These are phyloP conservation scores for Phalacrocorax pelagicus DNA, from an alignment of 2,113 vertebrate genomes.

Conservation along the genomic window DNA sequence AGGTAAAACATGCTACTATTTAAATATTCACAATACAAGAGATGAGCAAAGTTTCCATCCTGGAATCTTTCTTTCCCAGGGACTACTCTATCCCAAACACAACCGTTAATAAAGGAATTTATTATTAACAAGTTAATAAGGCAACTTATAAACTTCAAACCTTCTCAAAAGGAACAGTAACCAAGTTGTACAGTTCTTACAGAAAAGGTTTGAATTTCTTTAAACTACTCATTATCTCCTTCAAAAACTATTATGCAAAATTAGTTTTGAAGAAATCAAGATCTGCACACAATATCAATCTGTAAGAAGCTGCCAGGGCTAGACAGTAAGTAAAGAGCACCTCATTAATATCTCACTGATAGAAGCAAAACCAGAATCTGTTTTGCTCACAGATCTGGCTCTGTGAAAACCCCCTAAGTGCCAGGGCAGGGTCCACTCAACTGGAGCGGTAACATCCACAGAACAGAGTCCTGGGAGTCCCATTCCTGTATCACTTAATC, in stretches of 20 bases:
- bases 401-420: not conserved
- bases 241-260: not conserved
- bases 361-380: not conserved
- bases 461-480: not conserved
- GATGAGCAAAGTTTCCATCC: not conserved
- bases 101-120: not conserved
- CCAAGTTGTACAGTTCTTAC: not conserved
- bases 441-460: not conserved
- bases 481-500: not conserved
- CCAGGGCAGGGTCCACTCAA: not conserved
- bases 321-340: not conserved
- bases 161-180: not conserved
- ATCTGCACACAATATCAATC: not conserved
- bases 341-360: not conserved
- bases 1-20: not conserved
- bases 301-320: not conserved
- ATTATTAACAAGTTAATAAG: not conserved
- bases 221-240: not conserved
- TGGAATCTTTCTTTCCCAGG: not conserved
- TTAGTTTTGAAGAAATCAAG: not conserved
- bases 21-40: not conserved
- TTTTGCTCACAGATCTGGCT: not conserved
- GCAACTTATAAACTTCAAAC: not conserved
- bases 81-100: not conserved
- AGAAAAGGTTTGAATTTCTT: not conserved